These are phyloP conservation scores for Gobionotothen gibberifrons DNA, from an alignment of 2,797 vertebrate genomes.

Conservation along the genomic window DNA sequence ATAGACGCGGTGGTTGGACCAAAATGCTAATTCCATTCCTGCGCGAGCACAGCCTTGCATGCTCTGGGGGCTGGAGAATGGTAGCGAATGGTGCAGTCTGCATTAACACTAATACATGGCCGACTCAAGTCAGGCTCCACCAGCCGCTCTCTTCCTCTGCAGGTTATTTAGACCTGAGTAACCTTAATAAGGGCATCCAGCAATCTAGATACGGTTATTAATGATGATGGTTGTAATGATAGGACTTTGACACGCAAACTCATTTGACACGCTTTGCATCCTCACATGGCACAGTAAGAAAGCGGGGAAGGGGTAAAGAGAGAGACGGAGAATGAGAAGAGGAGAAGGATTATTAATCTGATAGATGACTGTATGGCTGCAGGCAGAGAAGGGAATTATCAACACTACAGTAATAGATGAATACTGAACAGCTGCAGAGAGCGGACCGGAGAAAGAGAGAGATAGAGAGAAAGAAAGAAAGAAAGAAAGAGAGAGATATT, in stretches of 20 bases:
- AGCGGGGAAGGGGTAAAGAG: slow-evolving; percentile 33
- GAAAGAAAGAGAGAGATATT: slow-evolving; percentile 58
- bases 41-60: slow-evolving; percentile 22
- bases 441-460: slow-evolving; percentile 56
- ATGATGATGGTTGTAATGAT: slow-evolving; percentile 77
- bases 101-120: slow-evolving; percentile 70
- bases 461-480: slow-evolving; percentile 40
- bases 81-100: slow-evolving; percentile 65
- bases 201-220: slow-evolving; percentile 69
- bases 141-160: slow-evolving; percentile 37
- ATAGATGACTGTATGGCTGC: slow-evolving; percentile 85
- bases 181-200: slow-evolving; percentile 74
- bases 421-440: slow-evolving; percentile 82
- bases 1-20: slow-evolving; percentile 17
- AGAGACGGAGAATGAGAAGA: slow-evolving; percentile 51
- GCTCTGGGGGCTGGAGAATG: slow-evolving; percentile 57
- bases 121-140: slow-evolving; percentile 43
- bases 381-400: slow-evolving; percentile 84
- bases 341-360: slow-evolving; percentile 83
- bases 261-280: slow-evolving; percentile 75
- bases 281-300: slow-evolving; percentile 60
- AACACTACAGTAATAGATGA: slow-evolving; percentile 86
- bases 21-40: slow-evolving; percentile 58
- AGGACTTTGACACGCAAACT: slow-evolving; percentile 76
- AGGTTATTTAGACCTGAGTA: slow-evolving; percentile 72